Conservation (phyloP, 1,140 invertebrate genomes). For the Heliconius congener region DNA sequence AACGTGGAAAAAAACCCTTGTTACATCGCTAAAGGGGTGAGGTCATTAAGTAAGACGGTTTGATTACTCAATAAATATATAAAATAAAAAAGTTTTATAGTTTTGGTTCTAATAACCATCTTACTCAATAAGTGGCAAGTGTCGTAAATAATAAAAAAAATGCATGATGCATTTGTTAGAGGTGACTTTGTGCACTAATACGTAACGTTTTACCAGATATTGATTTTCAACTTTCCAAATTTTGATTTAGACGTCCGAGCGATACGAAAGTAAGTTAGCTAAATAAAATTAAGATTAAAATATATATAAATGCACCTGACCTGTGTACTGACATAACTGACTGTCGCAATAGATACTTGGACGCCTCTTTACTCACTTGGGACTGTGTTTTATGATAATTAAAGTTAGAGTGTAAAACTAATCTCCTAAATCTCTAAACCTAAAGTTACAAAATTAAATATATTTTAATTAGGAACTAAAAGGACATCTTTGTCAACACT, state of each 20-base stretch:
- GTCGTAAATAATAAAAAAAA: neutral
- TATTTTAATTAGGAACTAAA: neutral
- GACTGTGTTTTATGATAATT: too few relatives aligned
- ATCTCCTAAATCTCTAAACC: too few relatives aligned
- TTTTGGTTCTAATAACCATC: neutral
- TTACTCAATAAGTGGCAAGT: neutral
- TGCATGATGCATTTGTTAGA: neutral
- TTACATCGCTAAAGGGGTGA: neutral
- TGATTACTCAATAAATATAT: neutral
- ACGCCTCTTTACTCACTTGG: too few relatives aligned
- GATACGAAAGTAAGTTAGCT: neutral
- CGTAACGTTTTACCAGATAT: neutral
- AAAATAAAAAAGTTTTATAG: neutral
- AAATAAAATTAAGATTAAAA: too few relatives aligned
- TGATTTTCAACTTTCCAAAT: neutral
- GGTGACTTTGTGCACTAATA: neutral
- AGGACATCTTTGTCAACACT: neutral
- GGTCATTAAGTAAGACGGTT: neutral
- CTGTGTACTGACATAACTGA: too few relatives aligned
- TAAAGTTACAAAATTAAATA: too few relatives aligned
- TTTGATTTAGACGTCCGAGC: neutral
- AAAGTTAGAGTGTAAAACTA: too few relatives aligned
- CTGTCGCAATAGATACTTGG: too few relatives aligned
- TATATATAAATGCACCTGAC: too few relatives aligned
- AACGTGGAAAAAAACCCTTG: slow-evolving; percentile 43